phyloP scores from a whole-genome alignment of 92 coral and sea anemone species.

The Porites divaricata region DNA sequence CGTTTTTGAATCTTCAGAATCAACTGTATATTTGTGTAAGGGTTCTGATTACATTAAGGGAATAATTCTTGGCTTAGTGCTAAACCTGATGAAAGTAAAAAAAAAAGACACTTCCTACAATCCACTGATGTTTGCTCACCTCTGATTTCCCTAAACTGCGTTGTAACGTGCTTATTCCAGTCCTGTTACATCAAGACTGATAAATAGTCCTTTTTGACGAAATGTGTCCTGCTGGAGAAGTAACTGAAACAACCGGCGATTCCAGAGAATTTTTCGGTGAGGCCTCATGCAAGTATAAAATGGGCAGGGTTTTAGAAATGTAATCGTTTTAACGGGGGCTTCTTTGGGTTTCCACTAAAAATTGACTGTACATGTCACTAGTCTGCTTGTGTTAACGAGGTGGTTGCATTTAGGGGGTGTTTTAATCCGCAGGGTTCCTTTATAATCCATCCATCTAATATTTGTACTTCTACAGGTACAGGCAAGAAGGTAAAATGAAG shows the following conservation, averaged over 20 bases:
- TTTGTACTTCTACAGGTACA: not conserved
- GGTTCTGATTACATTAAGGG: too few species aligned
- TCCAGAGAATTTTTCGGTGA: not conserved
- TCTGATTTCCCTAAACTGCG: not conserved
- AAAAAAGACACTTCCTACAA: too few species aligned
- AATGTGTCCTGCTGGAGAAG: too few species aligned
- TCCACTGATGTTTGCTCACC: not conserved
- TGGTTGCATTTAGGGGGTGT: not conserved
- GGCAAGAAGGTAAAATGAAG: not conserved
- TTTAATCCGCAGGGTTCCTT: not conserved
- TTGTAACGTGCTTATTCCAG: not conserved
- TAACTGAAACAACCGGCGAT: too few species aligned
- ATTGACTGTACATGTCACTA: not conserved
- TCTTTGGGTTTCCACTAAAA: not conserved
- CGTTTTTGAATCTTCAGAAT: too few species aligned
- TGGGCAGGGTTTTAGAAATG: not conserved
- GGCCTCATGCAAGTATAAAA: not conserved
- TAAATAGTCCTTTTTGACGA: too few species aligned
- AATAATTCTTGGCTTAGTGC: too few species aligned
- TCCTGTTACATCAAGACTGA: not conserved
- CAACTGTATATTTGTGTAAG: too few species aligned
- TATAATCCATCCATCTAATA: not conserved
- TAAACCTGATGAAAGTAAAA: too few species aligned
- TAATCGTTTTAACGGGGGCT: not conserved
- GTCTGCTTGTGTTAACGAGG: not conserved